Percentiles rank a stretch among this genome's conserved stretches.
These are phyloP conservation scores for Hormaphis cornu DNA, from an alignment of 1,140 invertebrate species.

Conservation along the genomic window DNA sequence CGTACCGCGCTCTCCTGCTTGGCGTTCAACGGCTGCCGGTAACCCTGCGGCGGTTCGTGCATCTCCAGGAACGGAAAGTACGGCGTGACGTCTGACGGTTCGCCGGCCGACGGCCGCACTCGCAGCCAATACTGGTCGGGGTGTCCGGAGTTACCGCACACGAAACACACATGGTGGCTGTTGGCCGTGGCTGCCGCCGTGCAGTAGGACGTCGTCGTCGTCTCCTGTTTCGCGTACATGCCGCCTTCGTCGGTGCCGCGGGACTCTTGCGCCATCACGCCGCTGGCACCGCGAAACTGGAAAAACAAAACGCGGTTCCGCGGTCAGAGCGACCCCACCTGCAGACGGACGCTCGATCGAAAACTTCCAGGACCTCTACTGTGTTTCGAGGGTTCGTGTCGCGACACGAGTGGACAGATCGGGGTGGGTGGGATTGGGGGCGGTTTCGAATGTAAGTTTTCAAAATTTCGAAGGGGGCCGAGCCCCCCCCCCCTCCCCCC, in stretches of 20 bases:
- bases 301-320: background rate
- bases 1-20: constrained; percentile 39
- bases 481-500: no score
- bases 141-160: constrained; percentile 68
- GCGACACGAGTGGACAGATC: no score
- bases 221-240: constrained; percentile 3
- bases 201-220: background rate
- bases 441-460: no score
- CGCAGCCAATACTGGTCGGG: constrained; percentile 59
- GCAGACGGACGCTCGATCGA: no score
- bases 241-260: constrained; percentile 6
- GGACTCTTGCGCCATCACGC: constrained; percentile 26
- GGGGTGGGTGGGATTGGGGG: no score
- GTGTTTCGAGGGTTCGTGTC: no score
- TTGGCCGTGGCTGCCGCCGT: no score
- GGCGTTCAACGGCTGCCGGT: constrained; percentile 42
- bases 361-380: no score
- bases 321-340: background rate
- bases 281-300: background rate
- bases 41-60: constrained; percentile 70
- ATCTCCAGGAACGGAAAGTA: constrained; percentile 85
- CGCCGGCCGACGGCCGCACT: constrained; percentile 50
- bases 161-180: constrained; percentile 63
- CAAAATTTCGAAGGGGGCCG: no score
- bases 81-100: constrained; percentile 50